Conservation (phyloP, 2,888 invertebrate genomes). For the Asteroscopus sphinx region DNA sequence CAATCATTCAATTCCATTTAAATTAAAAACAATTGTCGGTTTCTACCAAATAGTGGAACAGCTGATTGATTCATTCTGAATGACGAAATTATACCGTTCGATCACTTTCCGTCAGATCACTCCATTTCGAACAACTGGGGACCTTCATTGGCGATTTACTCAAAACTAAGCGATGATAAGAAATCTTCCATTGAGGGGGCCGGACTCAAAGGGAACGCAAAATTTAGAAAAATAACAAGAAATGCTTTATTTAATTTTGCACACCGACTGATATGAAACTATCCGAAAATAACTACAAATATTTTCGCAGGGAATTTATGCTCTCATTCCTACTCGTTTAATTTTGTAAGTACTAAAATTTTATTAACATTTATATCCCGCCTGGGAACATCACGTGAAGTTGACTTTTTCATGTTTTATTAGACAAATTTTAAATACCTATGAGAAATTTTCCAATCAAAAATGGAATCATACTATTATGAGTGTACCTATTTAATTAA, state of each 20-base stretch:
- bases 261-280: too few species aligned
- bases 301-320: too few species aligned
- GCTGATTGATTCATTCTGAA: slow-evolving; percentile 60
- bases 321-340: too few species aligned
- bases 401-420: slow-evolving; percentile 65
- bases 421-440: not conserved
- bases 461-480: too few species aligned
- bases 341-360: too few species aligned
- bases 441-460: too few species aligned
- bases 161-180: slow-evolving; percentile 67
- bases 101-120: slow-evolving; percentile 62
- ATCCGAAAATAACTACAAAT: too few species aligned
- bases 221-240: not conserved
- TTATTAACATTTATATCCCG: too few species aligned
- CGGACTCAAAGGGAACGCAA: slow-evolving; percentile 26
- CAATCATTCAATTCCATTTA: slow-evolving; percentile 55
- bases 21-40: slow-evolving; percentile 62
- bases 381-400: slow-evolving; percentile 75
- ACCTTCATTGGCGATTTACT: slow-evolving; percentile 66
- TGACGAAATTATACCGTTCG: slow-evolving; percentile 59
- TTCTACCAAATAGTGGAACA: slow-evolving; percentile 29
- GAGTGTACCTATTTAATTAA: too few species aligned
- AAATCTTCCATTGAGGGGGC: slow-evolving; percentile 46
- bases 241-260: not conserved
- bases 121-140: slow-evolving; percentile 46